Evolutionary conservation across 2,797 vertebrate species (phyloP), one percentile per base, ranked within the genome.

Genomic region (Nyctalus aviator): DNA sequence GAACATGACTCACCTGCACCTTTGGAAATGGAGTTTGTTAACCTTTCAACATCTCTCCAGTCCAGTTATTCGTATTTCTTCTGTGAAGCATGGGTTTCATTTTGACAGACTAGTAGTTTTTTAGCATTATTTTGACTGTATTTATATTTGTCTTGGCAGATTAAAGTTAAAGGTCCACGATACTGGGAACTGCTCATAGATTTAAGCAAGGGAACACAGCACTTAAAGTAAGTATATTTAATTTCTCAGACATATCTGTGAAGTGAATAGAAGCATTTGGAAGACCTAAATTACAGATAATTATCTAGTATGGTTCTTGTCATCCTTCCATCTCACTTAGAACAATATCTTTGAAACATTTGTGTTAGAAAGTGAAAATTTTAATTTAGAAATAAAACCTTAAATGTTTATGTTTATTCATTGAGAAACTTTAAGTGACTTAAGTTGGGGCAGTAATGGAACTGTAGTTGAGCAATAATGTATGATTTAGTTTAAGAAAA

Each of bases 181-280:
- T 99, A 99, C 97, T 99, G 99, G 99, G 99, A 99, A 94, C 98
- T 99, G 64, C 97, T 99, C 6, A 99, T 99, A 57, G 99, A 99
- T 96, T 98, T 99, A 95, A 99, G 98, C 98, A 99, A 99, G 97
- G 99, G 99, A 97, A 98, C 98, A 0, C 98, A 99, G 68, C 99
- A 99, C 97, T 98, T 99, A 30, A 98, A 99, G 99, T 99, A 98
- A 99, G 99, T 98, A 90, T 96, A 21, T 27, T 73, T 27, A 78
- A 30, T 84, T 89, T 95, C 62, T 89, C 44, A 44, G 8, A 14
- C 35, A 5, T 72, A 59, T 37, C 9, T 86, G 91, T 69, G 59
- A 84, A 91, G 30, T 50, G 46, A 72, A n/a, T 37, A 57, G 59
- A 78, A 53, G n/a, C 59, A 20, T 71, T 32, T 32, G 64, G n/a